Base-by-base conservation (phyloP, 2,888 invertebrate species). In the Capitulum mitella region DNA sequence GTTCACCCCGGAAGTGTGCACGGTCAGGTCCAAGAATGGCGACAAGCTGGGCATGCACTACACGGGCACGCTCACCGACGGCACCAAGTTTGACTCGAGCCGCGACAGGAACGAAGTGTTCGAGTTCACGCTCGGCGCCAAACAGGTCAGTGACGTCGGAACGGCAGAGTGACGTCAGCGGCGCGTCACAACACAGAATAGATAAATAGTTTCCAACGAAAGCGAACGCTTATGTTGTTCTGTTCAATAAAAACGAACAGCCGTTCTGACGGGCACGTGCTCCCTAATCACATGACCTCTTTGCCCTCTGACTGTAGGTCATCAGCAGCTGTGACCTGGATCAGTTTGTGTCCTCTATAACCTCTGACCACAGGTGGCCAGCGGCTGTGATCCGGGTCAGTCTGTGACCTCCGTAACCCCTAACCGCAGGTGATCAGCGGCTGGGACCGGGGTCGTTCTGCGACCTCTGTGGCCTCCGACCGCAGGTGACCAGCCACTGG, bases 1-100 rank as follows among this genome's bases (percentile, higher is more conserved):
- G 1, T 54, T 77, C 43, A 40, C 37, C 78, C 79, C 46, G 80
- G 34, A 26, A 79, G 79, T 48, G 77, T 97, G 97, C 88, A 90
- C 91, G 75, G 88, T 89, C 82, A 93, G 92, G 86, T 91, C 94
- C 79, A 93, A 94, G 87, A 90, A 89, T 83, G 93, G 94, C 77
- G 95, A 97, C 86, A 92, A 92, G 89, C 90, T 97, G 82, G 94
- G 95, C 82, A 95, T 97, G 95, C 97, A 97, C 87, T 97, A 97
- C 87, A 93, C 92, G 80, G 97, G 97, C 83, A 95, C 93, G 64
- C 89, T 97, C 82, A 26, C 70, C 6, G 86, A 87, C 83, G 98
- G 98, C 61, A 91, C 92, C 5, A 90, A 93, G 84, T 98, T 98
- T 85, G 98, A 98, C 86, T 95, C 96, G 0, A 97, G 95, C 85